Base-by-base conservation (phyloP, 1,140 invertebrate species). In the Cryptotermes secundus region DNA sequence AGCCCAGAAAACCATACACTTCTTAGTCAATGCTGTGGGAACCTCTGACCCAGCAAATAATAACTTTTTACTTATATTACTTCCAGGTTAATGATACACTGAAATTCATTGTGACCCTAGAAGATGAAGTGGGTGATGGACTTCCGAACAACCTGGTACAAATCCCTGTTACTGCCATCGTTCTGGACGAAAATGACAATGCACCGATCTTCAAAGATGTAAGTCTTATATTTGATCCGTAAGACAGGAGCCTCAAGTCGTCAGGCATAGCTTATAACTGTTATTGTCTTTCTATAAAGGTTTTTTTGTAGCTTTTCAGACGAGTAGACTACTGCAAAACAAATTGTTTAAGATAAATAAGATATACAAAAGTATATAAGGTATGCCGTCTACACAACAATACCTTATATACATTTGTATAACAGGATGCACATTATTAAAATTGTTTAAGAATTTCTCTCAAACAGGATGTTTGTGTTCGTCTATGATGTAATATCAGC, bases 141-240 rank as follows among this genome's bases (percentile, higher is more conserved):
- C 92, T 93, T 24, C 91, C 93, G 84, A 94, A 95, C 86, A 97
- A 96, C 89, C 89, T 96, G 84, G 94, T 96, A 10, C 91, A 93
- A 85, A 93, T 96, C 34, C 94, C 95, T 12, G 93, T 96, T 34
- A 95, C 94, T 80, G 94, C 97, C 79, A 96, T 97, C 35, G 93
- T 98, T 53, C 89, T 96, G 9, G 97, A 98, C 88, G 95, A 96
- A 87, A 98, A 98, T 88, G 97, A 98, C 87, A 97, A 97, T 90
- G 91, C 95, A 38, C 96, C 96, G 10, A 91, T 92, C 84, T 97
- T 97, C 89, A 91, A 94, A 90, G 93, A 95, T 90, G 95, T 95
- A 89, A 92, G 91, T 72, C 10, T 72, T 72, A 16, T n/a, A 6
- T n/a, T n/a, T 90, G 65, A n/a, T 87, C 79, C 81, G 65, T 72